Percentiles rank a stretch among this genome's conserved stretches.
phyloP scores from a whole-genome alignment of 2,888 invertebrate species.

The Eudemis profundana region DNA sequence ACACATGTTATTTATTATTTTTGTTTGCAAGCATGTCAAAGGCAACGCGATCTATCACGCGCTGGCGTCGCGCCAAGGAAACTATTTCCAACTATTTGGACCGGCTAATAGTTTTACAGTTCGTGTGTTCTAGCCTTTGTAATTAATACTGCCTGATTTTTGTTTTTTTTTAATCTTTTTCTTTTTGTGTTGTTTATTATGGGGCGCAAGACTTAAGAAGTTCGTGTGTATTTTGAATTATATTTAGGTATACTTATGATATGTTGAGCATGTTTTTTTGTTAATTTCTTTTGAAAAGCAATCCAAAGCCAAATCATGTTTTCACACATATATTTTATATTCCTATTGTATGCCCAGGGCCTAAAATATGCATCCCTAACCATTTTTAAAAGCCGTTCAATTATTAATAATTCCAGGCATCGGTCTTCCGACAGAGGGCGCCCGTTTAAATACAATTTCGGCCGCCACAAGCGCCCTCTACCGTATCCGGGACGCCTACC shows the following conservation, averaged over 20 bases:
- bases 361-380: constrained; percentile 25
- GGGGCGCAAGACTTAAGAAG: no score
- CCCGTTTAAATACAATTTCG: constrained; percentile 79
- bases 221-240: no score
- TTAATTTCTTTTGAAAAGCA: no score
- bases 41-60: constrained; percentile 40
- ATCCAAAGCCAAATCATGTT: background rate
- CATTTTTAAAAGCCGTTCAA: constrained; percentile 34
- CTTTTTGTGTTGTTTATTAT: constrained; percentile 6
- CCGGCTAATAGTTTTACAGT: constrained; percentile 46
- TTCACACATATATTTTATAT: background rate
- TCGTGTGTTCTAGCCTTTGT: constrained; percentile 42
- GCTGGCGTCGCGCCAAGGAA: constrained; percentile 45
- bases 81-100: constrained; percentile 45
- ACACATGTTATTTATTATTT: constrained; percentile 43
- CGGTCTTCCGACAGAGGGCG: constrained; percentile 58
- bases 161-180: constrained; percentile 1
- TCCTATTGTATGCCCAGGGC: background rate
- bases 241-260: no score
- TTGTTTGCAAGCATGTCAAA: constrained; percentile 44
- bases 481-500: constrained; percentile 80
- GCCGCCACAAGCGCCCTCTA: constrained; percentile 73
- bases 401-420: constrained; percentile 38
- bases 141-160: constrained; percentile 42
- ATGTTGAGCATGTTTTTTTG: no score